Evolutionary conservation across 2,797 vertebrate species (phyloP).

Genomic region (Intellagama lesueurii): DNA sequence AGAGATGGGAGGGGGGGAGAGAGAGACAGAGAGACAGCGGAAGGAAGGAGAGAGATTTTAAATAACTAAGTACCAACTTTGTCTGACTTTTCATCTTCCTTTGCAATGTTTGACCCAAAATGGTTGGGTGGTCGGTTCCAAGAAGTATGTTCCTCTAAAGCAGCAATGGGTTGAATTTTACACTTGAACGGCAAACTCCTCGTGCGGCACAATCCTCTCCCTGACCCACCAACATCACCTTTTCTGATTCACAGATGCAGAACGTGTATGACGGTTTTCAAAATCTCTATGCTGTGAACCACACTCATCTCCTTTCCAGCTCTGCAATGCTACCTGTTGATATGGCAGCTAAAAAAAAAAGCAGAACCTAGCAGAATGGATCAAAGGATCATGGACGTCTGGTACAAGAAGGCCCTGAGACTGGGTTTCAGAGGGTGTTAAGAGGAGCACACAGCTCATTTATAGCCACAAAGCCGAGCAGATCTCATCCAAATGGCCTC

Average conservation of each 20-base stretch:
- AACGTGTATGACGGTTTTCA: too few relatives aligned
- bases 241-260: too few relatives aligned
- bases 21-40: background rate
- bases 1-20: too few relatives aligned
- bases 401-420: background rate
- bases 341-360: background rate
- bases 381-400: background rate
- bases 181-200: background rate
- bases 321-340: background rate
- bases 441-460: background rate
- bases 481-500: background rate
- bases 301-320: too few relatives aligned
- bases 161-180: background rate
- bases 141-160: background rate
- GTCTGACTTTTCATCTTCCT: background rate
- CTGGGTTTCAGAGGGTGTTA: background rate
- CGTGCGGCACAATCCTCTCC: too few relatives aligned
- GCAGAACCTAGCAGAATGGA: background rate
- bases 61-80: background rate
- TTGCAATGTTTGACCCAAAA: background rate
- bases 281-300: too few relatives aligned
- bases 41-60: background rate
- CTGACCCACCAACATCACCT: too few relatives aligned
- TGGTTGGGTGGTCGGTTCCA: background rate
- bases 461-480: background rate